These are phyloP conservation scores for Scaptomyza hsui DNA, from an alignment of 1,140 invertebrate genomes.

Conservation along the genomic window DNA sequence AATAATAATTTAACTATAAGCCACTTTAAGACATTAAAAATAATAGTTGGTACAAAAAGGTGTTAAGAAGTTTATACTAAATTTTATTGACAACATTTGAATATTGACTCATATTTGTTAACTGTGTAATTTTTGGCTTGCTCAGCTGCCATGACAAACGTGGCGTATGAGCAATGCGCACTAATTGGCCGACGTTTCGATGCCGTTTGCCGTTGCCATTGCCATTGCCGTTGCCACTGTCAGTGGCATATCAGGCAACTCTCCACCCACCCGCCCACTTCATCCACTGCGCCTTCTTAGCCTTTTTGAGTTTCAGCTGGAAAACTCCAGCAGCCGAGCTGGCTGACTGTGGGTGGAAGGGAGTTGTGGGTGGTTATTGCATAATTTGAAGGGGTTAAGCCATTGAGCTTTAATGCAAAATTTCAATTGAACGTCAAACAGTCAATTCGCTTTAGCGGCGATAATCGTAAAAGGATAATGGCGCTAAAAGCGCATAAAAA, in stretches of 20 bases:
- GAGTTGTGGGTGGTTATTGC: slow-evolving; percentile 53
- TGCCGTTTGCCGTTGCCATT: slow-evolving; percentile 48
- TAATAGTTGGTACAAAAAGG: too few relatives aligned
- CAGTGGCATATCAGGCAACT: slow-evolving; percentile 25
- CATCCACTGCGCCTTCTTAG: neutral
- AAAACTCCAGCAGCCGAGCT: too few relatives aligned
- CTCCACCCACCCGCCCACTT: neutral
- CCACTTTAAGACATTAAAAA: too few relatives aligned
- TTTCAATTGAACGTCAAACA: slow-evolving; percentile 83
- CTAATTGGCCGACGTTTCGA: slow-evolving; percentile 76
- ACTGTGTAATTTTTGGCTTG: slow-evolving; percentile 4
- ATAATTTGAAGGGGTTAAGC: slow-evolving; percentile 82
- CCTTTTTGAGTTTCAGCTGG: slow-evolving; percentile 28
- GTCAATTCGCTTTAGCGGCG: slow-evolving; percentile 81
- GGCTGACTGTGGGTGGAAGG: neutral
- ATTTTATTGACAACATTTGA: too few relatives aligned
- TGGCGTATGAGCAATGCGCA: slow-evolving; percentile 81
- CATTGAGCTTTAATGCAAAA: slow-evolving; percentile 83
- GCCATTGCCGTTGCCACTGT: slow-evolving; percentile 38
- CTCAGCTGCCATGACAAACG: slow-evolving; percentile 73
- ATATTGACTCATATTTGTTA: too few relatives aligned
- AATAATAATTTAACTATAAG: too few relatives aligned
- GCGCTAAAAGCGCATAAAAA: slow-evolving; percentile 81
- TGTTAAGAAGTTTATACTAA: too few relatives aligned
- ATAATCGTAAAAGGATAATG: slow-evolving; percentile 83